phyloP scores from a whole-genome alignment of 2,888 invertebrate genomes.

The Drosophila quinaria region DNA sequence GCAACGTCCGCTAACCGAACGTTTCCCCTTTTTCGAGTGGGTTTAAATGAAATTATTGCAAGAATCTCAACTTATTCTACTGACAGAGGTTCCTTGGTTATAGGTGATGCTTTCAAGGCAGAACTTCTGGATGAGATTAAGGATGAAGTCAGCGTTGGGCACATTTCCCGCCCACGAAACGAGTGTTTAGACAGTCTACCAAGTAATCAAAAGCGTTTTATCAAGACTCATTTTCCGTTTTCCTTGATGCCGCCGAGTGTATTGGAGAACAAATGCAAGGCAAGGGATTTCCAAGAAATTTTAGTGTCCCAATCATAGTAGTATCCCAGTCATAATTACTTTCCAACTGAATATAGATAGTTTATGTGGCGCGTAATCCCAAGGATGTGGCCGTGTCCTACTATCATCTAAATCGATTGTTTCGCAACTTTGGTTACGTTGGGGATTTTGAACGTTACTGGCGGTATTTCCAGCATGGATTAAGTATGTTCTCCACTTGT shows the following conservation, averaged over 20 bases:
- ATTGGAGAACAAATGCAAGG: constrained; percentile 87
- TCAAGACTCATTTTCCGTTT: constrained; percentile 91
- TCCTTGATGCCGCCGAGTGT: constrained; percentile 89
- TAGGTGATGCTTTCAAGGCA: constrained; percentile 89
- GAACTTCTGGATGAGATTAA: constrained; percentile 88
- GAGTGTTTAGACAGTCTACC: constrained; percentile 86
- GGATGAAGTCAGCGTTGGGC: constrained; percentile 86
- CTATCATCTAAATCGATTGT: constrained; percentile 91
- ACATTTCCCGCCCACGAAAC: constrained; percentile 88
- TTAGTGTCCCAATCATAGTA: neutral
- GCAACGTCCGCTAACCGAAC: constrained; percentile 87
- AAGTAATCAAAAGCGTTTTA: constrained; percentile 75
- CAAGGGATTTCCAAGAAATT: constrained; percentile 45
- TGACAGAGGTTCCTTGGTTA: constrained; percentile 89
- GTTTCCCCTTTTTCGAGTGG: constrained; percentile 94
- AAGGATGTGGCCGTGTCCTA: constrained; percentile 94
- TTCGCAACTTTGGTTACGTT: constrained; percentile 88
- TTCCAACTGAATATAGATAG: constrained; percentile 86
- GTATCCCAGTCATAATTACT: neutral
- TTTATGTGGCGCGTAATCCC: constrained; percentile 94
- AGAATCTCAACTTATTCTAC: no score
- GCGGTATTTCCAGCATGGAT: constrained; percentile 89
- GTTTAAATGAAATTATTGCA: constrained; percentile 59
- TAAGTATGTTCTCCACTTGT: constrained; percentile 86
- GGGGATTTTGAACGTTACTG: constrained; percentile 90